These are phyloP conservation scores for Drosophila lacertosa DNA, from an alignment of 1,140 invertebrate genomes.

Conservation along the genomic window DNA sequence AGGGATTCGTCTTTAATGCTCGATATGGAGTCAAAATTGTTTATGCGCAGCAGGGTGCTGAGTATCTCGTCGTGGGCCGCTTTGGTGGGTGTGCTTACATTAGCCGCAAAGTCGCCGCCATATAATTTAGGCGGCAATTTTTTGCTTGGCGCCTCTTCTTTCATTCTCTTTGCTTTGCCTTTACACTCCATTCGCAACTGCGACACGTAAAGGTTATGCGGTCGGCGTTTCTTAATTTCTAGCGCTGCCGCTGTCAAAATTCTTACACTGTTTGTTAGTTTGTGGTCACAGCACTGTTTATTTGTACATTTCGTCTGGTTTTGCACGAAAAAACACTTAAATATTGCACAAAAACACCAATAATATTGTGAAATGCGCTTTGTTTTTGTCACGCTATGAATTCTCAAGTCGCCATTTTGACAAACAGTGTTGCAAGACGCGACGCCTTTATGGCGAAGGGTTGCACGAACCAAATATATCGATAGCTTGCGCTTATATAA, in stretches of 20 bases:
- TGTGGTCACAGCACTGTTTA: slow-evolving; percentile 41
- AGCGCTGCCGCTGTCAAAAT: slow-evolving; percentile 27
- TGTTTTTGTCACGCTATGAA: slow-evolving; percentile 79
- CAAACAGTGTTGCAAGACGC: slow-evolving; percentile 66
- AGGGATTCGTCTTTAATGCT: slow-evolving; percentile 82
- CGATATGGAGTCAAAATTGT: slow-evolving; percentile 80
- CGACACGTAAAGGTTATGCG: slow-evolving; percentile 79
- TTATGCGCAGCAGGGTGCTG: slow-evolving; percentile 73
- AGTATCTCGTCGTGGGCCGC: slow-evolving; percentile 79
- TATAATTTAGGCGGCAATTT: slow-evolving; percentile 83
- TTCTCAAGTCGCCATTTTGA: slow-evolving; percentile 76
- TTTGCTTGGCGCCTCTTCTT: slow-evolving; percentile 82
- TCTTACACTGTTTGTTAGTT: slow-evolving; percentile 41
- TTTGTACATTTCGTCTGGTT: slow-evolving; percentile 56
- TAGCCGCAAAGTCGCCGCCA: slow-evolving; percentile 49
- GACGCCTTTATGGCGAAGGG: slow-evolving; percentile 31
- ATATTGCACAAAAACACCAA: slow-evolving; percentile 55
- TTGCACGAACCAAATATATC: slow-evolving; percentile 7
- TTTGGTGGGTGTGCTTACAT: slow-evolving; percentile 66
- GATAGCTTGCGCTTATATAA: slow-evolving; percentile 16
- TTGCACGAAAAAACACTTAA: slow-evolving; percentile 67
- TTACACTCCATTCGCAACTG: slow-evolving; percentile 75
- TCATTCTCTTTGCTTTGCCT: slow-evolving; percentile 76
- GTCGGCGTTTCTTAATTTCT: slow-evolving; percentile 68
- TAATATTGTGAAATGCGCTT: slow-evolving; percentile 79